Evolutionary conservation across 2,888 invertebrate species (phyloP), one percentile per base, ranked within the genome.

Genomic region (Doris montereyensis): DNA sequence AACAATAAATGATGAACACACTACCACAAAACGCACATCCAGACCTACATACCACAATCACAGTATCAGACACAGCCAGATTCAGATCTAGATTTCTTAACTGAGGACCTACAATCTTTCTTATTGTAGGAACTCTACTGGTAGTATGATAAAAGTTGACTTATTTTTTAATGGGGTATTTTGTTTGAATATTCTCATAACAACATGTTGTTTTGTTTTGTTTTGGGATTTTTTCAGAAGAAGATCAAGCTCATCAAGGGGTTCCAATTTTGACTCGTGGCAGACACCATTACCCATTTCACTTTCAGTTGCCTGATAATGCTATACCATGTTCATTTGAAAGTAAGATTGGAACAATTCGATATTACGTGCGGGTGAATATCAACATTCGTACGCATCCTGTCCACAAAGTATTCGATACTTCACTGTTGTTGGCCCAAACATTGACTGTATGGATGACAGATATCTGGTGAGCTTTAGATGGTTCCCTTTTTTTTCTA

Each of bases 361-460:
- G 95, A 65, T 95, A 95, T 90, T 95, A 95, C 89, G 84, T 92
- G 34, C 87, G 92, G 82, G 91, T 92, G n/a, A 90, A 92, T 41
- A 93, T 95, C 71, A 95, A 95, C 89, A 94, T 95, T 84, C 95
- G 0, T 95, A 95, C 88, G 95, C 95, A 1, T 95, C 95, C 74
- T 95, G 95, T 0, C 95, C 95, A 0, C 95, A 95, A 89, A 95
- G 95, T 13, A 94, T 95, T 92, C 95, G 95, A 89, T 95, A 95
- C 90, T 95, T 95, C 90, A 95, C 95, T 1, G 93, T 95, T 68
- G 94, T 95, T 84, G 95, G 95, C 1, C 95, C 95, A 17, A 94
- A 95, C 87, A 95, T 95, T 85, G 95, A 95, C 91, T 95, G 95
- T 90, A 95, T 95, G 95, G 95, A 95, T 83, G 95, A 95, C 88